Conservation (phyloP, 2,113 vertebrate species). For the Triplophysa dalaica region DNA sequence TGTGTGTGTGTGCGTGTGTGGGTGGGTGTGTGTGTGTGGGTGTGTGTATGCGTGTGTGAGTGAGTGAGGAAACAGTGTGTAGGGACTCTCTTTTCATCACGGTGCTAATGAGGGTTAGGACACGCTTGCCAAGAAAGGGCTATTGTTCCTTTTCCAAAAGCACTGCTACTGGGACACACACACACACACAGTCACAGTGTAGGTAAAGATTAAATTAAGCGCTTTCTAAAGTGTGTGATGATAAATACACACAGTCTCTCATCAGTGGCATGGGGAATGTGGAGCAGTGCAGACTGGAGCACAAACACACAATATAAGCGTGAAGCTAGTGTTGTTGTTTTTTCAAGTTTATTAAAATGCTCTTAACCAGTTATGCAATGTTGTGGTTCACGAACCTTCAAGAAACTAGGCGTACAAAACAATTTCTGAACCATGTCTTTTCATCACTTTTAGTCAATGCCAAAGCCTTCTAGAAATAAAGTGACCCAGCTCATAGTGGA, state of each 20-base stretch:
- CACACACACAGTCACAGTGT: neutral
- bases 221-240: slow-evolving; percentile 38
- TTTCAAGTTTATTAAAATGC: neutral
- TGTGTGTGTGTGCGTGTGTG: slow-evolving; percentile 9
- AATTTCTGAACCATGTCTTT: neutral
- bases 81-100: slow-evolving; percentile 67
- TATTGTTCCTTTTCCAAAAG: slow-evolving; percentile 63
- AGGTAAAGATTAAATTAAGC: slow-evolving; percentile 34
- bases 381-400: neutral
- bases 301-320: slow-evolving; percentile 11
- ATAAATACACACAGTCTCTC: slow-evolving; percentile 51
- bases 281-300: neutral
- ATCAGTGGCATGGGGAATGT: slow-evolving; percentile 48
- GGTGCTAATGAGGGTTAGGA: slow-evolving; percentile 71
- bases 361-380: neutral
- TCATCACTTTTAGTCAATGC: neutral
- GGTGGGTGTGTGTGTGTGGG: neutral
- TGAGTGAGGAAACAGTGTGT: slow-evolving; percentile 71
- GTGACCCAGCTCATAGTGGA: neutral
- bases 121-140: slow-evolving; percentile 67
- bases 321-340: neutral
- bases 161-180: slow-evolving; percentile 19
- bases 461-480: neutral
- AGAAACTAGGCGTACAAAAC: neutral
- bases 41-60: slow-evolving; percentile 30